Evolutionary conservation across 2,888 invertebrate genomes (phyloP), one percentile per base, ranked within the genome.

Genomic region (Leuctra nigra): DNA sequence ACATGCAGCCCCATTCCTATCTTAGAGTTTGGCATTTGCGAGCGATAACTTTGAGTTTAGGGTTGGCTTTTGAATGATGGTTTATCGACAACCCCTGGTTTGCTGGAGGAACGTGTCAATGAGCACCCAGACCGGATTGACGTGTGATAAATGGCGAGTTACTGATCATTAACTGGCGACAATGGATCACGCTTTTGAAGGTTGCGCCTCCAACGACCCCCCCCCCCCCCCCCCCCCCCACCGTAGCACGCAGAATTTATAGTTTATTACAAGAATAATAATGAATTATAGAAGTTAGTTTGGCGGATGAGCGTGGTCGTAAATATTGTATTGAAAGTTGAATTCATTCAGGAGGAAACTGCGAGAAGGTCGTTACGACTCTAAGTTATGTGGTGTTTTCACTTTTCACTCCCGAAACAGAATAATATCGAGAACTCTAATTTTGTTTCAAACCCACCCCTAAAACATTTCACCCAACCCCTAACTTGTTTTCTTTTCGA

Each of bases 71-170:
- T 57, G 57, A 57, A 47, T 44, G 57, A 57, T 57, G 57, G 57
- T 36, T 57, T 57, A 57, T 57, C 57, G 57, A 57, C 57, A 57
- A 24, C 38, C 20, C 4, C 38, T 23, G 20, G 9, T n/a, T n/a
- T 44, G n/a, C 18, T 52, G 24, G 48, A 56, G 57, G 39, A 53
- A 57, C 57, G 57, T 57, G 57, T 54, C 57, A 57, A 57, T 47
- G 57, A 23, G 57, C 36, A 29, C 14, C 20, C 38, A 2, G 39
- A 4, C 9, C 47, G 57, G 57, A 57, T 57, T 57, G 57, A 57
- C 54, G 39, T 29, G 47, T 57, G 54, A 54, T 50, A 50, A 33
- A 50, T 50, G 33, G 50, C 50, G 16, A 50, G 50, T 35, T 33
- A 50, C 50, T 50, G 50, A 50, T 35, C 50, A 50, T 50, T 50